phyloP scores from a whole-genome alignment of 2,113 vertebrate genomes.

The Cranoglanis bouderius region DNA sequence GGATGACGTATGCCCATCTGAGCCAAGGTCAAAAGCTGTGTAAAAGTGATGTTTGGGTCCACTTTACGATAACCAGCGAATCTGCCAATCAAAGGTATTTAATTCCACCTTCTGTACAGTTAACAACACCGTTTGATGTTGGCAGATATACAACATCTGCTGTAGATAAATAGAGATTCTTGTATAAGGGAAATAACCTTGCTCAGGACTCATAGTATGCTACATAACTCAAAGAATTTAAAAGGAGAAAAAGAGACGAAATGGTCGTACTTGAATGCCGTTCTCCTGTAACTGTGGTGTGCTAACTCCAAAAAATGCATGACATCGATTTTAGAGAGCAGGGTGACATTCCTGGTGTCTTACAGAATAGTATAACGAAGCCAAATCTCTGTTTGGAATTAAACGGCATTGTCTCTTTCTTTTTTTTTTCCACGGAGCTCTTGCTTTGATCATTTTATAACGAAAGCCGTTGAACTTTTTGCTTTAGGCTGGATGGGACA shows the following conservation, averaged over 20 bases:
- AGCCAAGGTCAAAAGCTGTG: conserved; percentile 65
- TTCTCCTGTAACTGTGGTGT: conserved; percentile 54
- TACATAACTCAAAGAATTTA: conserved; percentile 50
- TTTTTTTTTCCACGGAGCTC: not conserved
- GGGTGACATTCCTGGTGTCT: conserved; percentile 57
- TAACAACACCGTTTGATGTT: conserved; percentile 71
- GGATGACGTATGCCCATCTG: conserved; percentile 62
- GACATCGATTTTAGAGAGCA: conserved; percentile 43
- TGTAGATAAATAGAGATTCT: conserved; percentile 53
- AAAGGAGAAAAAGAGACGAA: conserved; percentile 58
- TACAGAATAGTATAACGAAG: conserved; percentile 53
- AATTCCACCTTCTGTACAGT: conserved; percentile 70
- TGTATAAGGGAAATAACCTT: conserved; percentile 46
- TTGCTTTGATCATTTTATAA: conserved; percentile 40
- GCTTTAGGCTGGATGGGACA: conserved; percentile 28
- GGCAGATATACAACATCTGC: conserved; percentile 53
- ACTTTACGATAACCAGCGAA: conserved; percentile 69
- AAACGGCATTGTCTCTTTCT: conserved; percentile 36
- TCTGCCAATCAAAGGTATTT: conserved; percentile 70
- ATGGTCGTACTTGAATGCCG: conserved; percentile 56
- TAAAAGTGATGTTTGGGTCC: conserved; percentile 61
- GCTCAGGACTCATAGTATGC: conserved; percentile 34
- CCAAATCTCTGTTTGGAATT: conserved; percentile 53
- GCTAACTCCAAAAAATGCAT: conserved; percentile 51
- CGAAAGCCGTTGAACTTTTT: conserved; percentile 43